Conservation (phyloP, 1,140 invertebrate species). For the Lordiphosa stackelbergi region DNA sequence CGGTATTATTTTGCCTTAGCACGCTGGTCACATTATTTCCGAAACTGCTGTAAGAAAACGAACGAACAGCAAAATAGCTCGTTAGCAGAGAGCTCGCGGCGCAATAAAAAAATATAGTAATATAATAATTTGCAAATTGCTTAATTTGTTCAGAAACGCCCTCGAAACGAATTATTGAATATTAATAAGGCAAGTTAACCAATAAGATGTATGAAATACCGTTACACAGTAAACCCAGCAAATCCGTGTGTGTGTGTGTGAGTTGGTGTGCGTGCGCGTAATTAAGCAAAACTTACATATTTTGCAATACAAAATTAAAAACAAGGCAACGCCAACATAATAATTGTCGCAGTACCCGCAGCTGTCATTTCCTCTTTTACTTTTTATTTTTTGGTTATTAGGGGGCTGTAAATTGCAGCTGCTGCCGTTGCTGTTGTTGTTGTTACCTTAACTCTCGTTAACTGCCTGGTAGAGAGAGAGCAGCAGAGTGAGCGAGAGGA, state of each 20-base stretch:
- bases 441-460: slow-evolving; percentile 33
- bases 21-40: slow-evolving; percentile 1
- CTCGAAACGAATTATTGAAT: neutral
- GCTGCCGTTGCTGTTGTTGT: slow-evolving; percentile 17
- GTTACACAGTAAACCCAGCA: neutral
- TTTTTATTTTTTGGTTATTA: slow-evolving; percentile 7
- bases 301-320: slow-evolving; percentile 17
- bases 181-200: neutral
- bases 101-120: slow-evolving; percentile 11
- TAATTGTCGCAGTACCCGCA: slow-evolving; percentile 21
- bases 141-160: neutral
- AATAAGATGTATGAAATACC: neutral
- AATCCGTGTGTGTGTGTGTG: neutral
- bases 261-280: slow-evolving; percentile 33
- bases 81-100: slow-evolving; percentile 16
- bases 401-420: slow-evolving; percentile 25
- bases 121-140: slow-evolving; percentile 8
- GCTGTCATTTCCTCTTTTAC: slow-evolving; percentile 32
- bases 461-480: slow-evolving; percentile 26
- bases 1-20: slow-evolving; percentile 2
- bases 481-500: neutral
- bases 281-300: slow-evolving; percentile 36
- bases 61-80: slow-evolving; percentile 4
- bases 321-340: neutral
- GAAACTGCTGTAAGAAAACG: neutral